A percentile compares a stretch with the other conserved stretches of the same genome.
Evolutionary conservation across 2,113 vertebrate genomes (phyloP).

Genomic region (Mastomys natalensis): DNA sequence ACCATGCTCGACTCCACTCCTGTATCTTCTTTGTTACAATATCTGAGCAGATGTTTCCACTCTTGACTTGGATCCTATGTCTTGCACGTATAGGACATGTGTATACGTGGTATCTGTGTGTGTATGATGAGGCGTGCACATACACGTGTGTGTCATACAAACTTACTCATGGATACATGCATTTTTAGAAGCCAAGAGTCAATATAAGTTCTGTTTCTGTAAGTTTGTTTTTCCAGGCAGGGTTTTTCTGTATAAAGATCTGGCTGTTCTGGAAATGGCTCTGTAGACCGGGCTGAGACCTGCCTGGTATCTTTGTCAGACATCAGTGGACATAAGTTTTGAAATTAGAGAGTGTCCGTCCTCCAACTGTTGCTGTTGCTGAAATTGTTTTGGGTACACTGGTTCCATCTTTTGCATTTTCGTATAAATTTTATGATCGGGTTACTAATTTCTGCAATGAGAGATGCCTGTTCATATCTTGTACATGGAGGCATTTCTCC

Average conservation of each 20-base stretch:
- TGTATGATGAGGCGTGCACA: no score
- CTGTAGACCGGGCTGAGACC: not conserved
- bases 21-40: not conserved
- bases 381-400: not conserved
- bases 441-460: not conserved
- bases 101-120: not conserved
- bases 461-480: not conserved
- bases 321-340: not conserved
- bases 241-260: not conserved
- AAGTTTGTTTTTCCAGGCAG: not conserved
- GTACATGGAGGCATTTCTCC: not conserved
- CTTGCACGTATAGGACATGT: not conserved
- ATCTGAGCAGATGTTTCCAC: not conserved
- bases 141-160: not conserved
- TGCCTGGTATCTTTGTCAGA: not conserved
- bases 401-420: not conserved
- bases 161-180: not conserved
- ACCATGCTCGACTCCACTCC: accelerated
- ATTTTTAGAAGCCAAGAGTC: not conserved
- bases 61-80: not conserved
- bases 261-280: not conserved
- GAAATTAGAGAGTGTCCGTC: not conserved
- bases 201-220: not conserved
- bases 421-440: not conserved
- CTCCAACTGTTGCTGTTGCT: not conserved